Evolutionary conservation across 2,797 vertebrate species (phyloP), one percentile per base, ranked within the genome.

Genomic region (Masticophis lateralis): DNA sequence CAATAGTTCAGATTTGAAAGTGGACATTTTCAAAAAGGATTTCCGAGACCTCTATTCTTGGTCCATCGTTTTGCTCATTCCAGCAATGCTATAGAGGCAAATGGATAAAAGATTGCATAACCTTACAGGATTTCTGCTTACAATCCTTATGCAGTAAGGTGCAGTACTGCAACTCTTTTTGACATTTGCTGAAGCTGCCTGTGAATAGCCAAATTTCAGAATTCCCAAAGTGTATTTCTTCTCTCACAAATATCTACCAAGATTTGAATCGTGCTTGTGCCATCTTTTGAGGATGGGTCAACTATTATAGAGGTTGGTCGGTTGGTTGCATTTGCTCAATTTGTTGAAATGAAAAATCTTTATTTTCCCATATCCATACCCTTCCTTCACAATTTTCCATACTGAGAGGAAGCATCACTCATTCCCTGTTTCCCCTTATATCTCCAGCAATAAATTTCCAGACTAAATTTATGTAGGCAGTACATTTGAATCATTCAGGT

Each of bases 171-270:
- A 69, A 94, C 37, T 83, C 61, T 86, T 93, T 86, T 60, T 47
- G 43, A 60, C 79, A 56, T n/a, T 9, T 32, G n/a, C n/a, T 7
- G 93, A 83, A 89, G 87, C 55, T 60, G 2, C 12, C 86, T 87
- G 32, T 91, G 89, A 90, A 91, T 28, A 87, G 59, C 61, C 69
- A 86, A 91, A 93, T 90, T 91, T 87, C 83, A 93, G 90, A 89
- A 86, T 86, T 90, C 92, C 83, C 89, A 87, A 93, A 93, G 83
- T 51, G 51, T 74, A 53, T 59, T 43, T 56, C 25, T 74, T 88
- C 53, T 87, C 89, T 74, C 47, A 83, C 83, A 86, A 57, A 69
- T 69, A 91, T 86, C 37, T 86, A 32, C 66, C 14, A 57, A 87
- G 16, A 6, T 74, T 74, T 74, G 69, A 74, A 37, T 37, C n/a